These are phyloP conservation scores for Peromyscus californicus DNA, from an alignment of 2,113 vertebrate genomes.

Conservation along the genomic window DNA sequence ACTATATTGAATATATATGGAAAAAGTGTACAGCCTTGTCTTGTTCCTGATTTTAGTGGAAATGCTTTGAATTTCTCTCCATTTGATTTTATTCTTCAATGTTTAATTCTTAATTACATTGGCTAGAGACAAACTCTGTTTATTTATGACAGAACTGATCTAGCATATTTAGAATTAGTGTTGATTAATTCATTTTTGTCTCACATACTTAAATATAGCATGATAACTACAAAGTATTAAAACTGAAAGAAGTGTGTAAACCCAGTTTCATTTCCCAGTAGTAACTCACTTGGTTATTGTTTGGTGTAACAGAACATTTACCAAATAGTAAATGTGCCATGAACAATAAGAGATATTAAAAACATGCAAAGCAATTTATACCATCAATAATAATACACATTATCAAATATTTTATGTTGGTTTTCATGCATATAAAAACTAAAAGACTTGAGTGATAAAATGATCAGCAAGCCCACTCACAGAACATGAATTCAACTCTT, in stretches of 20 bases:
- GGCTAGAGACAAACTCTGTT: neutral
- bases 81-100: no score
- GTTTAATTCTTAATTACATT: neutral
- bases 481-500: neutral
- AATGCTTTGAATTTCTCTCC: no score
- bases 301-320: neutral
- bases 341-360: neutral
- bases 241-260: neutral
- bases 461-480: neutral
- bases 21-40: no score
- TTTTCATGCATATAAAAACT: neutral
- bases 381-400: neutral
- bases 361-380: neutral
- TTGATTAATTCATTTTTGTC: neutral
- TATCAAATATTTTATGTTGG: neutral
- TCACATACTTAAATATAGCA: neutral
- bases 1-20: no score
- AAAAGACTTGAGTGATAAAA: neutral
- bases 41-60: no score
- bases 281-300: neutral
- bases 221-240: neutral
- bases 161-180: neutral
- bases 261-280: neutral
- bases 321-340: neutral
- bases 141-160: neutral